Evolutionary conservation across 2,888 invertebrate genomes (phyloP), one percentile per base, ranked within the genome.

Genomic region (Anthrax anthrax): DNA sequence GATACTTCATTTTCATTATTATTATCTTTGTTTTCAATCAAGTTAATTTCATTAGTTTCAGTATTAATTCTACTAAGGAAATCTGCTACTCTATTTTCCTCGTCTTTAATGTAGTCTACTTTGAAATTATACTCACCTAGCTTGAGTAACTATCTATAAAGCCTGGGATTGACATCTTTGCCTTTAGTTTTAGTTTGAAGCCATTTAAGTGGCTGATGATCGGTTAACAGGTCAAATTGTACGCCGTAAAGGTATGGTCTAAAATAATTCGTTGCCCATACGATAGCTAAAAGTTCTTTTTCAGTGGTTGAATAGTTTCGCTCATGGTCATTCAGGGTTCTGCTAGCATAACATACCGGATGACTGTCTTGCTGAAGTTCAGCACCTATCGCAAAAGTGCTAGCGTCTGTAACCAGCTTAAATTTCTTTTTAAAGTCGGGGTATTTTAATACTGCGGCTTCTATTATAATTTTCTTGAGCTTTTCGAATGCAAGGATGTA

Each of bases 221-320:
- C n/a, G n/a, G n/a, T n/a, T n/a, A n/a, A n/a, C n/a, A n/a, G n/a
- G n/a, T n/a, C 51, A 47, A 53, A 36, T 53, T n/a, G n/a, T n/a
- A n/a, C n/a, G n/a, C n/a, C n/a, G n/a, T 54, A 18, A 53, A 40
- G 23, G 51, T 49, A 43, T 54, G 51, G 32, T 51, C 8, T 49
- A 48, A 44, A 40, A 43, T 12, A 51, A 10, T 38, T 49, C 39
- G 34, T 51, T 52, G 39, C 46, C 56, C 18, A 53, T 54, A 1
- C 61, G 63, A 42, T 58, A 62, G 4, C 65, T 18, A 34, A 4
- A n/a, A n/a, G n/a, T n/a, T n/a, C n/a, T n/a, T n/a, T n/a, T n/a
- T n/a, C n/a, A n/a, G n/a, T n/a, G n/a, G n/a, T n/a, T n/a, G n/a
- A n/a, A n/a, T 34, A 34, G 4, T 34, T 34, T 4, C 34, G 34